Base-by-base conservation (phyloP, 2,797 vertebrate genomes). In the Sorex maritimensis region DNA sequence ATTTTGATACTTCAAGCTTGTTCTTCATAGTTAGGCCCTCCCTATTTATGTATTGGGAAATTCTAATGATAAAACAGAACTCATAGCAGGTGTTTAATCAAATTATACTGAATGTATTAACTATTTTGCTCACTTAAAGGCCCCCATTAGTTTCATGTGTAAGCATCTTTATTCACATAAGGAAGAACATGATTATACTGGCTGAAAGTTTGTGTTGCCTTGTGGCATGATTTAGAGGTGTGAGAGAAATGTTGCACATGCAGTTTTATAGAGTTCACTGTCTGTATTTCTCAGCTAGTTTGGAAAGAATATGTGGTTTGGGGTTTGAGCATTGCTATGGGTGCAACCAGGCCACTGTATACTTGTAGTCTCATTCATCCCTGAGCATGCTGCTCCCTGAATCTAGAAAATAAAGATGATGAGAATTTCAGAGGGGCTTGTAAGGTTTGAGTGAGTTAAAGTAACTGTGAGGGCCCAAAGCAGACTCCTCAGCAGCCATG, bases 41-140 rank as follows among this genome's bases (percentile, higher is more conserved):
- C 75, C 63, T 55, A n/a, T 10, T 44, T 44, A 78, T 46, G 13
- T 55, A 55, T 81, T 52, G 65, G 83, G 85, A 93, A 79, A 86
- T 88, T 41, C 14, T 85, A 7, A 71, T 65, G 41, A 61, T 68
- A 65, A 80, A 83, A 83, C 55, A 65, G 49, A 93, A 44, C n/a
- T 5, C 46, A 44, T 63, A 46, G 49, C n/a, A 82, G 28, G 55
- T 63, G 67, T 38, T 81, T 24, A 23, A 28, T 61, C 55, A 87
- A 90, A 81, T 80, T 49, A 80, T 17, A 28, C 24, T 49, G 44
- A 77, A 26, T 74, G 17, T 73, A 34, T 34, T 17, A 28, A 75
- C 10, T n/a, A 52, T 5, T 12, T 89, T 13, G 46, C 4, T 44
- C 83, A 41, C 2, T 34, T 77, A 68, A 34, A 91, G 41, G 28